Percentiles rank a stretch among this genome's conserved stretches.
Conservation (phyloP, 2,888 invertebrate genomes). For the Elmis aenea region DNA sequence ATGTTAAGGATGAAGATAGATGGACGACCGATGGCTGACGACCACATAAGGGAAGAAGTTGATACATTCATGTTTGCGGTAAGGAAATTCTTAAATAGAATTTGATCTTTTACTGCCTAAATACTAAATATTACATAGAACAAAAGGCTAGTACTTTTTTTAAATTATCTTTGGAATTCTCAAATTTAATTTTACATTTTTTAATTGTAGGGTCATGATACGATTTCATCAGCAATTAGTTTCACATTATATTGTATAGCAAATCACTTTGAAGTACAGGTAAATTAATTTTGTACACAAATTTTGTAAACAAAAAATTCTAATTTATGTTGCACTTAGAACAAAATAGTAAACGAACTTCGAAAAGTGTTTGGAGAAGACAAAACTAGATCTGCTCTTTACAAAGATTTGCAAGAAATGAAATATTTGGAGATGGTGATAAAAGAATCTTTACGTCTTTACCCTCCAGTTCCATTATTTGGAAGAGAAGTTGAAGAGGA, state of each 20-base stretch:
- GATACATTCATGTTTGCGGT: constrained; percentile 73
- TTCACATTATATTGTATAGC: constrained; percentile 47
- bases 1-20: constrained; percentile 53
- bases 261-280: constrained; percentile 44
- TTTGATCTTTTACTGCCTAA: not conserved
- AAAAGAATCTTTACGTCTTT: constrained; percentile 52
- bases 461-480: constrained; percentile 51
- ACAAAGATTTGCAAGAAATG: constrained; percentile 49
- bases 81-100: no score
- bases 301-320: no score
- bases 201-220: constrained; percentile 47
- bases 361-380: constrained; percentile 35
- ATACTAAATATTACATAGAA: not conserved
- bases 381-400: constrained; percentile 23
- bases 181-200: not conserved
- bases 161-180: no score
- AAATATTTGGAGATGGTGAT: constrained; percentile 53
- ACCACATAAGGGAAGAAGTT: constrained; percentile 63
- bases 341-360: constrained; percentile 43
- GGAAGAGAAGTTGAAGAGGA: constrained; percentile 45
- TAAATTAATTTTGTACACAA: constrained; percentile 2
- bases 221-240: constrained; percentile 46
- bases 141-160: no score
- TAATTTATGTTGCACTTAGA: no score
- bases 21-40: constrained; percentile 53